Evolutionary conservation across 2,113 vertebrate species (phyloP), one percentile per base, ranked within the genome.

Genomic region (Microcebus tavaratra): DNA sequence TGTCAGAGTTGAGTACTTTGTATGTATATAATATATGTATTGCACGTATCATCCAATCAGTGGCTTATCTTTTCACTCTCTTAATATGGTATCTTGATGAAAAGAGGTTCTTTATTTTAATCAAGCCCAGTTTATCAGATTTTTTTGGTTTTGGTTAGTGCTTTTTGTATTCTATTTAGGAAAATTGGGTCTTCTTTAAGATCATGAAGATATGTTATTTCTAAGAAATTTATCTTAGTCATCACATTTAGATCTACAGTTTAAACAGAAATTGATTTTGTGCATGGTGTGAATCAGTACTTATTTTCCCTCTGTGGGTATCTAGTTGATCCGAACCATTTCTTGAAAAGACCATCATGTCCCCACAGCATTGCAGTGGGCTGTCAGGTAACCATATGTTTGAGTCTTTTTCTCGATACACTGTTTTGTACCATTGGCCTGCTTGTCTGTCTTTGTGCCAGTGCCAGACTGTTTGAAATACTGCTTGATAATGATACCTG

Each of bases 141-240:
- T 17, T 34, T 88, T 59, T n/a, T 55, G 31, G 79, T 55, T 85
- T 23, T 68, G 36, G 57, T 73, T 93, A 53, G 29, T 86, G 59
- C 9, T 88, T 81, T 96, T 79, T 89, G 8, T 92, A 48, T 89
- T 88, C 31, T 84, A 3, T 72, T 79, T 75, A 72, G 84, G 31
- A 20, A 67, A 29, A 85, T 80, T 75, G 59, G 70, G 36, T 50
- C 61, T 82, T 13, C 63, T n/a, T 92, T 21, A 75, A 72, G 65
- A 36, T 92, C 45, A 29, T 78, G 42, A 63, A 75, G 48, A 11
- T 73, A 50, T 14, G 29, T 59, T 59, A 39, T 68, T 25, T 76
- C 84, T 13, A 72, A 65, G 70, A 89, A 79, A 55, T 78, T 42
- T 78, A 7, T 80, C 36, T 88, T 78, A 48, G 31, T 12, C 55